phyloP scores from a whole-genome alignment of 2,113 vertebrate genomes.

The Gopherus flavomarginatus region DNA sequence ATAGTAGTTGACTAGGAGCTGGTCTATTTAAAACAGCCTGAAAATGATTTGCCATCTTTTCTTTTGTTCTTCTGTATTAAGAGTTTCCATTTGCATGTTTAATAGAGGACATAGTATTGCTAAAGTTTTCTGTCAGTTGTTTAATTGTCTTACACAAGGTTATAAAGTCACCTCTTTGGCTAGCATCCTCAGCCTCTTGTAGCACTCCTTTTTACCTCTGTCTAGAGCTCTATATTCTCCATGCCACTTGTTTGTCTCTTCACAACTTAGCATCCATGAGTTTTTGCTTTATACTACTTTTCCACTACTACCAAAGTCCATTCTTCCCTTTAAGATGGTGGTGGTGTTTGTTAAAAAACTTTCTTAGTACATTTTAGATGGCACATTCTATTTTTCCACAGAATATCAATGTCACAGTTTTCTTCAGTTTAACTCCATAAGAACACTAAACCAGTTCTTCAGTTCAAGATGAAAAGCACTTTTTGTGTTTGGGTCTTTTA shows the following conservation, averaged over 20 bases:
- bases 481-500: not conserved
- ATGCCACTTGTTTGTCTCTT: not conserved
- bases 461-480: not conserved
- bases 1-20: not conserved
- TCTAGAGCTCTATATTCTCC: not conserved
- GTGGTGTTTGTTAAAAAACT: not conserved
- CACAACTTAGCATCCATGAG: not conserved
- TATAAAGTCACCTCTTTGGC: not conserved
- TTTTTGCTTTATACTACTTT: not conserved
- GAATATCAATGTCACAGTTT: not conserved
- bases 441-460: not conserved
- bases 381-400: not conserved
- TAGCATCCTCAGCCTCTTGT: not conserved
- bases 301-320: not conserved
- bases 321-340: not conserved
- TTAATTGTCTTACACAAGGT: not conserved
- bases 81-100: not conserved
- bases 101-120: not conserved
- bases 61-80: not conserved
- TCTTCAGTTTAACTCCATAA: not conserved
- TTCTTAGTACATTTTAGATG: not conserved
- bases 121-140: not conserved
- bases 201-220: not conserved
- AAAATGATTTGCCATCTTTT: not conserved
- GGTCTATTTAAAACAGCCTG: not conserved